Evolutionary conservation across 2,797 vertebrate species (phyloP).

Genomic region (Amniataba percoides): DNA sequence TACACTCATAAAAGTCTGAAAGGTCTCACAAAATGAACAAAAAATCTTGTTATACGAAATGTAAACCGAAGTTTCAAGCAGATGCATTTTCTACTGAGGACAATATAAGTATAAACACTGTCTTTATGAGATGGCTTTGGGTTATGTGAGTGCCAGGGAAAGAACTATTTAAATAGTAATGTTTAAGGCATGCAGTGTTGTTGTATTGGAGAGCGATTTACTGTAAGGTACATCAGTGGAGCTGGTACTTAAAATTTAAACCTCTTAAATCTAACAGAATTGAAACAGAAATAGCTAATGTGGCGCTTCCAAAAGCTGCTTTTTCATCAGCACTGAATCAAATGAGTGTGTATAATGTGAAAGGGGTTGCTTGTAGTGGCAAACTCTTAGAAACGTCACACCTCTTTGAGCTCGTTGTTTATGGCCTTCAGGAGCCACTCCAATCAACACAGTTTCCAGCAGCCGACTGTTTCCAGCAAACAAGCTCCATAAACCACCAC

Average conservation of each 20-base stretch:
- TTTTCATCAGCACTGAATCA: not conserved
- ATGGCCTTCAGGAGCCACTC: not conserved
- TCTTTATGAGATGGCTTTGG: not conserved
- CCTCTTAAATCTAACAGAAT: not conserved
- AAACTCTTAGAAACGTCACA: not conserved
- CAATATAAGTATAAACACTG: not conserved
- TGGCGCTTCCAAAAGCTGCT: not conserved
- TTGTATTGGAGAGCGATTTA: not conserved
- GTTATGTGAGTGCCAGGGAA: not conserved
- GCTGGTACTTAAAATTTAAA: not conserved
- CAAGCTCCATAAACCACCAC: not conserved
- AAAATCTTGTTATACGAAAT: not conserved
- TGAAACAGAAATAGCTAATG: not conserved
- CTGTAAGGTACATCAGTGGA: not conserved
- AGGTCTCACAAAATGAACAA: not conserved
- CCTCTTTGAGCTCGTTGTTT: not conserved
- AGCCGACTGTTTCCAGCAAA: not conserved
- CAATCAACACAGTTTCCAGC: not conserved
- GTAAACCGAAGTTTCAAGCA: conserved; percentile 19
- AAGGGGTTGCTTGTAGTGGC: not conserved
- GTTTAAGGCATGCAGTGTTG: not conserved
- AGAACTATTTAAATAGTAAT: not conserved
- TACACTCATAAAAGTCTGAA: not conserved
- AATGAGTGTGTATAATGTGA: not conserved
- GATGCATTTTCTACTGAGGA: conserved; percentile 13